These are phyloP conservation scores for Platichthys flesus DNA, from an alignment of 2,113 vertebrate genomes.

Conservation along the genomic window DNA sequence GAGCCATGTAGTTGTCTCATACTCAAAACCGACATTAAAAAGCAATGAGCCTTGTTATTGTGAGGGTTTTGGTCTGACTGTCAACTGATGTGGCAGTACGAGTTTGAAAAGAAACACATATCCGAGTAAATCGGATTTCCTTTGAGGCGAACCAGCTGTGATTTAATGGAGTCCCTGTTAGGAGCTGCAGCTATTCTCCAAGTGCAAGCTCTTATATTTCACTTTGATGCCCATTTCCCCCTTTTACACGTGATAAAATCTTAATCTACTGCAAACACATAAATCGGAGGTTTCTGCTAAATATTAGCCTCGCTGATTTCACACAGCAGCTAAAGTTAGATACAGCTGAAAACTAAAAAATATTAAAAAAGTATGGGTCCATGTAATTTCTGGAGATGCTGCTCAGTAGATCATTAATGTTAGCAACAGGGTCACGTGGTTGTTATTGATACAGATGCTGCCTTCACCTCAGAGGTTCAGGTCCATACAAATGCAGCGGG, in stretches of 20 bases:
- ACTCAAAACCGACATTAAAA: too few relatives aligned
- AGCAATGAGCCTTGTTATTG: background rate
- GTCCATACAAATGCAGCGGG: constrained; percentile 22
- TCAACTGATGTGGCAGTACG: constrained; percentile 21
- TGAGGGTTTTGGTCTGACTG: constrained; percentile 11
- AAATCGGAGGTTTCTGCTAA: background rate
- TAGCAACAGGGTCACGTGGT: background rate
- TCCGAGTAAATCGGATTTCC: constrained; percentile 26
- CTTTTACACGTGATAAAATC: background rate
- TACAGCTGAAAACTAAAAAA: too few relatives aligned
- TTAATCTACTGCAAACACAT: background rate
- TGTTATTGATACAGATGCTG: constrained; percentile 26
- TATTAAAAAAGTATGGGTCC: too few relatives aligned
- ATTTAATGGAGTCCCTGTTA: constrained; percentile 22
- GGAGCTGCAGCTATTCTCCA: constrained; percentile 1
- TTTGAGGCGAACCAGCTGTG: constrained; percentile 19
- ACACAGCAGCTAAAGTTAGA: background rate
- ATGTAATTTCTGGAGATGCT: too few relatives aligned
- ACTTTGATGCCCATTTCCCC: background rate
- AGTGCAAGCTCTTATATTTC: background rate
- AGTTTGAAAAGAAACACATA: constrained; percentile 14
- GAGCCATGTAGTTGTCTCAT: too few relatives aligned
- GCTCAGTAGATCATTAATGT: constrained; percentile 1
- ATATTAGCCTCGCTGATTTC: background rate
- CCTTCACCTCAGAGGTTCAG: constrained; percentile 20